These are phyloP conservation scores for Bostrychus sinensis DNA, from an alignment of 2,113 vertebrate species.

Conservation along the genomic window DNA sequence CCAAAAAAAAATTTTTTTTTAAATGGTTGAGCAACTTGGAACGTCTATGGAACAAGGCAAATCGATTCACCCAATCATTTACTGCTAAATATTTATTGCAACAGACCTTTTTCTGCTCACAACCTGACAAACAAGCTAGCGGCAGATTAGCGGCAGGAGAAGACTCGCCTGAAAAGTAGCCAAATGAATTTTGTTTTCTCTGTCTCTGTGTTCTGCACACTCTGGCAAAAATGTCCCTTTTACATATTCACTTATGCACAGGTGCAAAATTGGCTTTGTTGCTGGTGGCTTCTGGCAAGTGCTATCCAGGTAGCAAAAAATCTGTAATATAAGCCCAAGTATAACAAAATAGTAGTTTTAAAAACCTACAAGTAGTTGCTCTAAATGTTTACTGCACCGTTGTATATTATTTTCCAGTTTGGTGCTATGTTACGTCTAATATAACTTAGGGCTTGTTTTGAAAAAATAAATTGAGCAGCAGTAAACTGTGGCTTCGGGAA, in stretches of 20 bases:
- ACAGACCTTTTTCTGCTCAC: too few species aligned
- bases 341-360: neutral
- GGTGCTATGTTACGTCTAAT: constrained; percentile 3
- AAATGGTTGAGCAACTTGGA: too few species aligned
- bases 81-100: too few species aligned
- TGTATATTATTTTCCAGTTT: constrained; percentile 17
- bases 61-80: too few species aligned
- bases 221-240: neutral
- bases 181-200: too few species aligned
- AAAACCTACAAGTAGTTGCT: neutral
- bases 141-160: too few species aligned
- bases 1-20: too few species aligned
- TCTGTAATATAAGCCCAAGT: neutral
- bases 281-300: neutral
- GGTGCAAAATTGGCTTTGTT: neutral
- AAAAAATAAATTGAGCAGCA: constrained; percentile 45
- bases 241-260: neutral
- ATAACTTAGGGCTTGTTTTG: constrained; percentile 18
- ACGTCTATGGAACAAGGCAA: too few species aligned
- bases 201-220: neutral
- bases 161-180: too few species aligned
- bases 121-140: too few species aligned
- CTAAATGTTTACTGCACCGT: neutral
- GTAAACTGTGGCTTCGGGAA: constrained; percentile 23
- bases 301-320: neutral